Evolutionary conservation across 2,888 invertebrate genomes (phyloP).

Genomic region (Pristionchus exspectatus): DNA sequence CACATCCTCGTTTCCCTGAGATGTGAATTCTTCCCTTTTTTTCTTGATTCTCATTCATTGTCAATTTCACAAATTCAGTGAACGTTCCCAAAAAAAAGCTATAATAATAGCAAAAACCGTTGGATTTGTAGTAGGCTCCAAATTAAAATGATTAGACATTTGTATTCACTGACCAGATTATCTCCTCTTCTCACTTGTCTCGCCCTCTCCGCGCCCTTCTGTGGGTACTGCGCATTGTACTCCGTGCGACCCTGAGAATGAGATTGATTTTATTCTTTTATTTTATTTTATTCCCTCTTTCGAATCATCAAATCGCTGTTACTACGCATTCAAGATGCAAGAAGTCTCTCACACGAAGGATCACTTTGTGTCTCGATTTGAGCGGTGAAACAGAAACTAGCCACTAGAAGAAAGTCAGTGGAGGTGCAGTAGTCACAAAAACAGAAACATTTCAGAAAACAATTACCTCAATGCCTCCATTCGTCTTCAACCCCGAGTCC

Average conservation of each 20-base stretch:
- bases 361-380: background rate
- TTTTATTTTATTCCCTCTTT: too few species aligned
- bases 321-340: too few species aligned
- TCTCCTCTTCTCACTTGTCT: slow-evolving; percentile 25
- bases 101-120: too few species aligned
- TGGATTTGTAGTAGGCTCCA: too few species aligned
- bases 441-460: background rate
- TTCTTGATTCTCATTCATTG: too few species aligned
- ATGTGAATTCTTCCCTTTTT: background rate
- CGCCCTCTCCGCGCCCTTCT: slow-evolving; percentile 41
- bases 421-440: background rate
- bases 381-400: background rate
- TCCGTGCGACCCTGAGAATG: background rate
- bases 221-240: slow-evolving; percentile 8
- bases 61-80: too few species aligned
- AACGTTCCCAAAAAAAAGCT: too few species aligned
- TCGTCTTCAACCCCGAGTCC: slow-evolving; percentile 62
- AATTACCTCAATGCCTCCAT: slow-evolving; percentile 61
- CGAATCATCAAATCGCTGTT: too few species aligned
- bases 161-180: slow-evolving; percentile 26
- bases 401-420: background rate
- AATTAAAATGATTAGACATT: too few species aligned
- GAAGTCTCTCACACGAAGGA: too few species aligned
- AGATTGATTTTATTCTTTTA: too few species aligned
- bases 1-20: background rate